A percentile compares a stretch with the other conserved stretches of the same genome.
phyloP scores from a whole-genome alignment of 2,888 invertebrate species.

The Molorchus minor region DNA sequence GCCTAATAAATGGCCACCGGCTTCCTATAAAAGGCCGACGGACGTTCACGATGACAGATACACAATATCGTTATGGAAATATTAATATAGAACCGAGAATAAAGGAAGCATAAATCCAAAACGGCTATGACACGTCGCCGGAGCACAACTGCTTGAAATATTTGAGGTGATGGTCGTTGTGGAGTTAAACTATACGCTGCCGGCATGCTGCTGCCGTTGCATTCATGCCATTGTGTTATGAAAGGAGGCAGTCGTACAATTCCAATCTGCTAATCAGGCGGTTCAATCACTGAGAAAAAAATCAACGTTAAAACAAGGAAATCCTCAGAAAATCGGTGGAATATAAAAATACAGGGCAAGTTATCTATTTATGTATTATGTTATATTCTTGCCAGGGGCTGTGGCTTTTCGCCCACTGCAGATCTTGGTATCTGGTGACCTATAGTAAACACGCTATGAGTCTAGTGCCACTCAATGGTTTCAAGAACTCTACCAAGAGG shows the following conservation, averaged over 20 bases:
- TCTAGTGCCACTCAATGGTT: no score
- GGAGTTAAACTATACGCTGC: constrained; percentile 5
- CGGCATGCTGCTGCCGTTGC: neutral
- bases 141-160: constrained; percentile 44
- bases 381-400: no score
- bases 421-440: no score
- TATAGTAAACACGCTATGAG: no score
- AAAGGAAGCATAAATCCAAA: constrained; percentile 60
- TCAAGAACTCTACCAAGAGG: no score
- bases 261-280: neutral
- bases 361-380: no score
- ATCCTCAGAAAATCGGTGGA: no score
- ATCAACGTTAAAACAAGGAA: no score
- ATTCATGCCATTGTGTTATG: neutral
- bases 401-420: no score
- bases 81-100: constrained; percentile 59
- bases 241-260: neutral
- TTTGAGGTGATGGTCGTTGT: constrained; percentile 31
- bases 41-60: constrained; percentile 58
- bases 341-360: no score
- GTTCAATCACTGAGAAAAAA: no score
- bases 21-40: constrained; percentile 46
- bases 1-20: constrained; percentile 56
- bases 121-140: constrained; percentile 43
- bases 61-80: constrained; percentile 63